These are phyloP conservation scores for Brachyhypopomus occidentalis DNA, from an alignment of 2,113 vertebrate species.

Conservation along the genomic window DNA sequence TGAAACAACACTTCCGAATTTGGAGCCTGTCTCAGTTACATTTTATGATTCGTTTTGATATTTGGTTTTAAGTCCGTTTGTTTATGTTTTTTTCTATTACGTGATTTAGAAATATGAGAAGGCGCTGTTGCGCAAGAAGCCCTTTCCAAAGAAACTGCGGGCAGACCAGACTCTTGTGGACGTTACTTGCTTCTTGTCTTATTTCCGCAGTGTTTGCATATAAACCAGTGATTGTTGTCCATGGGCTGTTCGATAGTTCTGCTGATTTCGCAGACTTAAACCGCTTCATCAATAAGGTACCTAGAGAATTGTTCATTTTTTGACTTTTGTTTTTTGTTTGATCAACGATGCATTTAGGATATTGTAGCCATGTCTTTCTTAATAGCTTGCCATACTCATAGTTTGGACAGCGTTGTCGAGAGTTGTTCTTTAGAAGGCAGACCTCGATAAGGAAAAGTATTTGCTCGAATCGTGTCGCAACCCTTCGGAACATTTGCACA, in stretches of 20 bases:
- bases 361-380: no score
- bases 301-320: neutral
- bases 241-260: slow-evolving; percentile 89
- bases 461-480: no score
- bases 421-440: neutral
- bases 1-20: no score
- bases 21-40: no score
- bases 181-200: neutral
- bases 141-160: no score
- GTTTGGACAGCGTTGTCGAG: neutral
- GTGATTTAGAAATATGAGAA: no score
- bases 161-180: no score
- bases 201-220: slow-evolving; percentile 61
- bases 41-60: no score
- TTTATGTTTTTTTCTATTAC: no score
- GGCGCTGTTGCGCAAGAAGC: no score
- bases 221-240: slow-evolving; percentile 86
- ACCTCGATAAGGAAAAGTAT: neutral
- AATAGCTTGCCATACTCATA: neutral
- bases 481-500: neutral
- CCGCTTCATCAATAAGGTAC: slow-evolving; percentile 81
- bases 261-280: slow-evolving; percentile 77
- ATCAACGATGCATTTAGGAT: neutral
- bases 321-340: neutral
- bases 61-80: no score